A percentile compares a stretch with the other conserved stretches of the same genome.
Evolutionary conservation across 2,113 vertebrate species (phyloP).

Genomic region (Phocoena phocoena): DNA sequence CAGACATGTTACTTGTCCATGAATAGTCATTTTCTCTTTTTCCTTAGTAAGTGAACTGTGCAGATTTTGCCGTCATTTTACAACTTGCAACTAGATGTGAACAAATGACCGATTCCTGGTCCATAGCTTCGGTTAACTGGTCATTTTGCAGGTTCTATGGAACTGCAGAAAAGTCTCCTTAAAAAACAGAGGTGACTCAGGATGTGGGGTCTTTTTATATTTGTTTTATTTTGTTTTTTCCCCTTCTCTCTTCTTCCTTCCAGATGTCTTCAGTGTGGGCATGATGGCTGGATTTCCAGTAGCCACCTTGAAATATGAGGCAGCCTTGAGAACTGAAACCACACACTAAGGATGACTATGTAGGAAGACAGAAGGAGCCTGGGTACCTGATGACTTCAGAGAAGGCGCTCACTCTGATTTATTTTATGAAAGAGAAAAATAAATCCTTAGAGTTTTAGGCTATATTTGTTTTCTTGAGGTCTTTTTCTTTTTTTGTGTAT

Average conservation of each 20-base stretch:
- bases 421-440: neutral
- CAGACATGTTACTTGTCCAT: neutral
- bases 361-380: neutral
- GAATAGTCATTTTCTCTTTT: neutral
- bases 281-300: neutral
- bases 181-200: neutral
- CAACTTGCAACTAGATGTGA: neutral
- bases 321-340: neutral
- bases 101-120: neutral
- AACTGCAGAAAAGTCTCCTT: neutral
- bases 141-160: neutral
- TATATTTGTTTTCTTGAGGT: neutral
- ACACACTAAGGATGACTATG: neutral
- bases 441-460: neutral
- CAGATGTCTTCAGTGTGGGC: neutral
- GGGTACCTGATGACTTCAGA: neutral
- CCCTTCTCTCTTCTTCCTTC: neutral
- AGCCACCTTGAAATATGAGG: neutral
- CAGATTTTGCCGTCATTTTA: neutral
- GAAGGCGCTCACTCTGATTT: neutral
- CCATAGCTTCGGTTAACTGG: accelerated
- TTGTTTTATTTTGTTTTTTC: neutral
- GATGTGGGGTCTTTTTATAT: neutral
- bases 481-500: neutral
- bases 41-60: neutral